Conservation (phyloP, 2,113 vertebrate genomes). For the Pyxicephalus adspersus region DNA sequence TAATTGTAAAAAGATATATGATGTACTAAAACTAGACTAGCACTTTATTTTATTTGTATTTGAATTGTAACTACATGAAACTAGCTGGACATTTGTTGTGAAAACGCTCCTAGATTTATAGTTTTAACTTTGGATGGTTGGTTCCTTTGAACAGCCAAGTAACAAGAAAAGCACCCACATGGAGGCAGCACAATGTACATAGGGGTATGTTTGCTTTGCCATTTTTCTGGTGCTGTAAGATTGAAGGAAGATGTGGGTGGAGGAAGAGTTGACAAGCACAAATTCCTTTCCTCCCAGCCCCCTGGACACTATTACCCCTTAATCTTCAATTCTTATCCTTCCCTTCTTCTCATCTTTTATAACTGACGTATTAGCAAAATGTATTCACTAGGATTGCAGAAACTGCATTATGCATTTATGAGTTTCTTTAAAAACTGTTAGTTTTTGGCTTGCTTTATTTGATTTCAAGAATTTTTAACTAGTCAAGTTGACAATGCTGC, state of each 20-base stretch:
- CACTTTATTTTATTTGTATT: no score
- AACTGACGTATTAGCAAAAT: slow-evolving; percentile 9
- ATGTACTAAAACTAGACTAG: no score
- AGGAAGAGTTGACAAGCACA: slow-evolving; percentile 19
- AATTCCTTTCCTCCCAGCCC: slow-evolving; percentile 51
- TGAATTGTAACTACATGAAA: no score
- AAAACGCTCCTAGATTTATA: background rate
- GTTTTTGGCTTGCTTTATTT: no score
- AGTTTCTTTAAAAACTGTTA: background rate
- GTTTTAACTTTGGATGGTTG: background rate
- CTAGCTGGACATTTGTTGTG: no score
- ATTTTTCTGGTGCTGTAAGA: background rate
- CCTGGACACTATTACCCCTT: slow-evolving; percentile 40
- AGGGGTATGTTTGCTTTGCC: slow-evolving; percentile 33
- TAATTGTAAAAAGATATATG: no score
- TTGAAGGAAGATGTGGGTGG: slow-evolving; percentile 21
- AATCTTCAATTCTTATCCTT: slow-evolving; percentile 27
- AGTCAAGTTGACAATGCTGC: no score
- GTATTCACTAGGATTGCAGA: background rate
- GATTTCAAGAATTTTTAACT: no score
- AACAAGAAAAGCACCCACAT: slow-evolving; percentile 29
- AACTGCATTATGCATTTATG: background rate
- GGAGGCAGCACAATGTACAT: slow-evolving; percentile 18
- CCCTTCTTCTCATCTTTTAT: slow-evolving; percentile 43
- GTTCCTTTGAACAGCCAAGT: slow-evolving; percentile 24